Percentiles rank a stretch among this genome's conserved stretches.
These are phyloP conservation scores for Xylocampa areola DNA, from an alignment of 2,888 invertebrate species.

Conservation along the genomic window DNA sequence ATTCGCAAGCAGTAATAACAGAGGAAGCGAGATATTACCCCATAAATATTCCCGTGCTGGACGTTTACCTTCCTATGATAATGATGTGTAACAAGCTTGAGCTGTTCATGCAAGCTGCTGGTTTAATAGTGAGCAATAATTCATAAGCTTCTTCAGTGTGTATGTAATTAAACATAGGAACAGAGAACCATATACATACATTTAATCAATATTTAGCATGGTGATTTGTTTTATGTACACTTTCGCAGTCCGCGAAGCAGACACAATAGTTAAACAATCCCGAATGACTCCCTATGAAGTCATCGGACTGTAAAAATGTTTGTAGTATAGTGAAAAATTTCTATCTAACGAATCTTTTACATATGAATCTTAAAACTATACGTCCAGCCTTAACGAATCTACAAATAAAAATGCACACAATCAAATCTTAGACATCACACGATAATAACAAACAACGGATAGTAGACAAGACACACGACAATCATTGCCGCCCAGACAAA, in stretches of 20 bases:
- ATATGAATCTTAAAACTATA: no score
- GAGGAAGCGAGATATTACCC: constrained; percentile 61
- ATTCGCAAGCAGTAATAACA: constrained; percentile 51
- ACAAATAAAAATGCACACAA: background rate
- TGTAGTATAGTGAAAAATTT: no score
- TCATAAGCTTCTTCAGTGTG: constrained; percentile 17
- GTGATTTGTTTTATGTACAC: background rate
- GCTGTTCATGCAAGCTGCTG: constrained; percentile 33
- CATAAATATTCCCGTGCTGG: constrained; percentile 60
- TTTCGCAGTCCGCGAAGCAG: no score
- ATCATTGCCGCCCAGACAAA: constrained; percentile 36
- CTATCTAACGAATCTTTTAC: no score
- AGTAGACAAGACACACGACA: constrained; percentile 22
- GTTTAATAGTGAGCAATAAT: constrained; percentile 26
- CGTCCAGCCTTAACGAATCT: background rate
- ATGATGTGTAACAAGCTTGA: constrained; percentile 58
- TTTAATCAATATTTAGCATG: background rate
- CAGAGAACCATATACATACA: background rate
- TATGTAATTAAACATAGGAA: constrained; percentile 22
- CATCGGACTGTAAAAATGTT: no score
- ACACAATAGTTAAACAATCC: no score
- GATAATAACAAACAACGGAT: constrained; percentile 7
- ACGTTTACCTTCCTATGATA: constrained; percentile 61
- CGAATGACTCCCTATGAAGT: no score
- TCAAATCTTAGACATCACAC: constrained; percentile 2